These are phyloP conservation scores for Mastomys natalensis DNA, from an alignment of 2,113 vertebrate species.

Conservation along the genomic window DNA sequence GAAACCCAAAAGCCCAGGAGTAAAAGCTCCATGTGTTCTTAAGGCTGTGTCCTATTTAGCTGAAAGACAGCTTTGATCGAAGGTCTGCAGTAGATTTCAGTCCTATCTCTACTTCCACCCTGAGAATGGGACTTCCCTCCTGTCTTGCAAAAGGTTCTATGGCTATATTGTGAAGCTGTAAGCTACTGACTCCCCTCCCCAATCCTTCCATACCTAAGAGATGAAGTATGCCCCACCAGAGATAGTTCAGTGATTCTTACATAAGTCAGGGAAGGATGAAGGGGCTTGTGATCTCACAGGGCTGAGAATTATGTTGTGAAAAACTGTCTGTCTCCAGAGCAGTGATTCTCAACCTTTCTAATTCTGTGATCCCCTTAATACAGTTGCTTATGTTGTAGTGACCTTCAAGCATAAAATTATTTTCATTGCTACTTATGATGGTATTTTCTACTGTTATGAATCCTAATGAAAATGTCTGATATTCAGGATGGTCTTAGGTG, in stretches of 20 bases:
- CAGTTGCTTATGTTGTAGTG: neutral
- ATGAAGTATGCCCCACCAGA: neutral
- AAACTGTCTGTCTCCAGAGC: neutral
- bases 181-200: neutral
- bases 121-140: neutral
- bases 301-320: neutral
- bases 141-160: neutral
- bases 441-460: neutral
- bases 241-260: neutral
- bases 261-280: too few species aligned
- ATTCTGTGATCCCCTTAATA: neutral
- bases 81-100: neutral
- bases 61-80: neutral
- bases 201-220: neutral
- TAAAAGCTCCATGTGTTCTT: neutral
- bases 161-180: neutral
- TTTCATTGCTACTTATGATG: neutral
- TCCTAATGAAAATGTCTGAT: neutral
- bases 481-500: neutral
- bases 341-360: neutral
- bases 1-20: neutral
- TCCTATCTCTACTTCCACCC: neutral
- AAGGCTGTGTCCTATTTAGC: neutral
- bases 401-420: neutral
- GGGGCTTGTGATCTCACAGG: neutral